Evolutionary conservation across 2,797 vertebrate species (phyloP).

Genomic region (Thripadectes ignobilis): DNA sequence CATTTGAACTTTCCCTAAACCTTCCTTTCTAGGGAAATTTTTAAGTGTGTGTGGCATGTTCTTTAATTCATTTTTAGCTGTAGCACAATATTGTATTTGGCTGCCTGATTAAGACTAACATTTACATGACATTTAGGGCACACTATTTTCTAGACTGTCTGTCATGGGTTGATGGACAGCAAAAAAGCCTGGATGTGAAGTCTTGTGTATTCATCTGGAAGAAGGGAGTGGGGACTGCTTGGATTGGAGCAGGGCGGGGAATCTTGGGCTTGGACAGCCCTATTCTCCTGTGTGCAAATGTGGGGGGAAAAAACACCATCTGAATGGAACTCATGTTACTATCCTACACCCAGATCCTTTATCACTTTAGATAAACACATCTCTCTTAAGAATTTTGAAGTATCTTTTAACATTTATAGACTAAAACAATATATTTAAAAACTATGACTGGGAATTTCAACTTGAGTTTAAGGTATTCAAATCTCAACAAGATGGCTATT

Average conservation of each 20-base stretch:
- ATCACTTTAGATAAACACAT: not conserved
- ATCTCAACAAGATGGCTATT: not conserved
- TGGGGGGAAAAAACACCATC: not conserved
- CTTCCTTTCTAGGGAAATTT: conserved; percentile 19
- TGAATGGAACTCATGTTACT: not conserved
- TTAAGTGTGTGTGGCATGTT: not conserved
- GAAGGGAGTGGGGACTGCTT: not conserved
- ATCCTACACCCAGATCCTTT: not conserved
- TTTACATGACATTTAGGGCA: conserved; percentile 64
- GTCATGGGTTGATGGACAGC: conserved; percentile 49
- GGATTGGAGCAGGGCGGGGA: not conserved
- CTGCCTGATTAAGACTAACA: conserved; percentile 60
- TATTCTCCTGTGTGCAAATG: not conserved
- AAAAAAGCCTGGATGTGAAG: conserved; percentile 42
- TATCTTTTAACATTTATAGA: not conserved
- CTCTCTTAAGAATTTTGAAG: not conserved
- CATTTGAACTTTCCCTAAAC: conserved; percentile 59
- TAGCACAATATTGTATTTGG: conserved; percentile 68
- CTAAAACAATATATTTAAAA: not conserved
- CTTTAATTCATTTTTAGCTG: conserved; percentile 68
- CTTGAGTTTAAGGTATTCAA: not conserved
- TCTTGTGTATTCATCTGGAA: conserved; percentile 22
- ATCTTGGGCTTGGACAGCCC: not conserved
- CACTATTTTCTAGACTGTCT: conserved; percentile 58
- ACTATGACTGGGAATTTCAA: not conserved